Base-by-base conservation (phyloP, 2,113 vertebrate species). In the Theristicus caerulescens region DNA sequence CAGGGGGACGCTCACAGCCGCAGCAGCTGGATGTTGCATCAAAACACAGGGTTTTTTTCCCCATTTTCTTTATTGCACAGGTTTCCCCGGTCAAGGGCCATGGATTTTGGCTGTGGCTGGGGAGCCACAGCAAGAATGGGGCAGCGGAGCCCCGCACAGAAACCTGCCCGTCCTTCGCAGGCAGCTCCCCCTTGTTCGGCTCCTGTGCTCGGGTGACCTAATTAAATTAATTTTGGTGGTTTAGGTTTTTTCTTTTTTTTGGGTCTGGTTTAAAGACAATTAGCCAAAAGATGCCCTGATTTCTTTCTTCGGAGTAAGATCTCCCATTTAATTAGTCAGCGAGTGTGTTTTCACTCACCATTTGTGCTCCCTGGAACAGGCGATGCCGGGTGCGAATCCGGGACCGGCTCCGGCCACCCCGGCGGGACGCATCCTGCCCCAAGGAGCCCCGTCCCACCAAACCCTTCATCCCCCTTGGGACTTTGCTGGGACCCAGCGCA, bases 331-430 rank as follows among this genome's bases (percentile, higher is more conserved):
- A 79, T 93, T 65, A 82, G 76, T n/a, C 81, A 76, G 65, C 36
- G 2, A 27, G 11, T 2, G 22, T n/a, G n/a, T 22, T 64, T 16
- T 62, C 65, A 13, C 4, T 3, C 46, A 11, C 47, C 17, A 8
- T 4, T 40, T 9, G 10, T 0, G 4, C 38, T 52, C n/a, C 22
- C 34, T 34, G 72, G 69, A 59, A 61, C 2, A 5, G 58, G 7
- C 3, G 4, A 19, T 15, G 57, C 0, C 2, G 3, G 26, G n/a
- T 49, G 32, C 0, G 0, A 36, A 25, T 3, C 2, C 5, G 52
- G 65, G 38, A 58, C 26, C 0, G 1, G 54, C 47, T 67, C 76
- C 10, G 7, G 49, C n/a, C 47, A 62, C 24, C 36, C 27, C 9
- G 3, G 7, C 2, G 8, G 66, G 38, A 69, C 11, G 4, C 40